Percentiles rank a stretch among this genome's conserved stretches.
Evolutionary conservation across 1,140 invertebrate genomes (phyloP).

Genomic region (Drosophila paulistorum): DNA sequence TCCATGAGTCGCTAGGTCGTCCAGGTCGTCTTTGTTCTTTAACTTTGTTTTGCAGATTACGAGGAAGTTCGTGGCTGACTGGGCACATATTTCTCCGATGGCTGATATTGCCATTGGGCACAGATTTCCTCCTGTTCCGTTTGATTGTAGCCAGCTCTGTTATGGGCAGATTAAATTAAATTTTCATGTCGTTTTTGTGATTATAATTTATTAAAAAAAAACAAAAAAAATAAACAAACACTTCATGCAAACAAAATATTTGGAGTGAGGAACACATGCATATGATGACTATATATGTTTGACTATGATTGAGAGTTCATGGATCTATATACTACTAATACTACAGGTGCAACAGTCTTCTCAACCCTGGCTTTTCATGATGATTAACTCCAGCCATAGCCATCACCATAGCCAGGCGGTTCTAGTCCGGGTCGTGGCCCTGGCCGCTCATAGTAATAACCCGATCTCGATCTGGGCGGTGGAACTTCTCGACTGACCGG

Average conservation of each 20-base stretch:
- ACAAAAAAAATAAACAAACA: slow-evolving; percentile 11
- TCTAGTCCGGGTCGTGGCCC: slow-evolving; percentile 22
- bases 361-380: slow-evolving; percentile 13
- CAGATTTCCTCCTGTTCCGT: slow-evolving; percentile 85
- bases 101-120: slow-evolving; percentile 86
- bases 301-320: slow-evolving; percentile 30
- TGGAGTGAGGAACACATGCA: slow-evolving; percentile 38
- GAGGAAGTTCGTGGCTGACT: slow-evolving; percentile 73
- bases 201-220: slow-evolving; percentile 44
- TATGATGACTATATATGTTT: slow-evolving; percentile 32
- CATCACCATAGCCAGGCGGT: slow-evolving; percentile 36
- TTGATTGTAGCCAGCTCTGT: slow-evolving; percentile 85
- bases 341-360: slow-evolving; percentile 46
- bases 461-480: slow-evolving; percentile 19
- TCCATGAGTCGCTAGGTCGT: slow-evolving; percentile 31
- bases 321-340: slow-evolving; percentile 55
- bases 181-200: slow-evolving; percentile 15
- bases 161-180: slow-evolving; percentile 2
- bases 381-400: slow-evolving; percentile 52
- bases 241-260: slow-evolving; percentile 19
- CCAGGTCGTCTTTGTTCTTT: slow-evolving; percentile 26
- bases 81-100: slow-evolving; percentile 86
- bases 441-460: slow-evolving; percentile 58
- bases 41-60: slow-evolving; percentile 17
- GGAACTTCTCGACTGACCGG: slow-evolving; percentile 68